These are phyloP conservation scores for Muricea muricata DNA, from an alignment of 92 coral and sea anemone species.

Conservation along the genomic window DNA sequence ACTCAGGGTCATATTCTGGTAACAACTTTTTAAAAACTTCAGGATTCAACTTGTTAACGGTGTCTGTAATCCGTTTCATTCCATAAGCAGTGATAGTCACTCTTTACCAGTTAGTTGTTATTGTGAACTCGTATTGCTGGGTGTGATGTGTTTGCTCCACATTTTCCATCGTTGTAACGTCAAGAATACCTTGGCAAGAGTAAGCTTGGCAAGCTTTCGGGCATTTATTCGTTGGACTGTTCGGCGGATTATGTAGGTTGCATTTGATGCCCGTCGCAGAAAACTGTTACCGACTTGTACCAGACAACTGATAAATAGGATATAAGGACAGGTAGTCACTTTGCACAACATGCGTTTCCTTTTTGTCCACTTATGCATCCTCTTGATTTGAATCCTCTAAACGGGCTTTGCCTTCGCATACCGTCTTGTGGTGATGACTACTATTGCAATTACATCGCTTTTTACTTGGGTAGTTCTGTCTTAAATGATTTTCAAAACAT, in stretches of 20 bases:
- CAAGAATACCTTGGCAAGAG: constrained; percentile 19
- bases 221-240: constrained; percentile 49
- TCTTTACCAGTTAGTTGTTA: constrained; percentile 49
- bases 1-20: constrained; percentile 58
- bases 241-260: constrained; percentile 49
- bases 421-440: constrained; percentile 16
- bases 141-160: constrained; percentile 45
- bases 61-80: constrained; percentile 60
- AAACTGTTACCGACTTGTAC: constrained; percentile 11
- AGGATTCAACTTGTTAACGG: constrained; percentile 49
- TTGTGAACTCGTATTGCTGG: constrained; percentile 54
- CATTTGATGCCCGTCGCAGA: constrained; percentile 56
- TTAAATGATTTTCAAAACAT: constrained; percentile 33
- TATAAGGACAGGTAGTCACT: constrained; percentile 6
- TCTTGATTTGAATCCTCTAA: too few relatives aligned
- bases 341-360: constrained; percentile 1
- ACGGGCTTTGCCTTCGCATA: neutral
- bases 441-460: constrained; percentile 25
- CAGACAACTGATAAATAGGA: constrained; percentile 28
- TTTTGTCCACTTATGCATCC: neutral
- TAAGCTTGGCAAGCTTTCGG: constrained; percentile 38
- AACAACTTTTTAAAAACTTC: constrained; percentile 42
- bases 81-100: constrained; percentile 53
- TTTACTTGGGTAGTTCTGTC: constrained; percentile 3
- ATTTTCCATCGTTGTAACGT: constrained; percentile 52